These are phyloP conservation scores for Hemiscyllium ocellatum DNA, from an alignment of 2,113 vertebrate species.

Conservation along the genomic window DNA sequence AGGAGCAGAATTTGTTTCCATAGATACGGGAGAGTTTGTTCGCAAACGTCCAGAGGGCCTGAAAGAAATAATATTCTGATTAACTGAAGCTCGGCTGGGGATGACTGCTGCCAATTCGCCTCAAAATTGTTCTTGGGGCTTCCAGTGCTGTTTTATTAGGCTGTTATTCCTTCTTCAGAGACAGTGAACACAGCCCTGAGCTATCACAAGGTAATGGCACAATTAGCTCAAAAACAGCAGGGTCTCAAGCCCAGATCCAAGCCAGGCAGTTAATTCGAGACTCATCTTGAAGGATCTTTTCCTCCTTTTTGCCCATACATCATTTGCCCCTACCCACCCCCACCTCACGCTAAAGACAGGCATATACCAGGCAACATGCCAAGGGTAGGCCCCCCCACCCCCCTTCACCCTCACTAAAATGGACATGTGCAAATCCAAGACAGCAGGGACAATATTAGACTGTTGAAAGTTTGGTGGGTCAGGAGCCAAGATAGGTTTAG, in stretches of 20 bases:
- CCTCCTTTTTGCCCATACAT: not conserved
- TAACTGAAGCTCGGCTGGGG: not conserved
- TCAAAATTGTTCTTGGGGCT: not conserved
- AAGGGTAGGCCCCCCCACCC: no score
- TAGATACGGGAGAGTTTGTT: slow-evolving; percentile 35
- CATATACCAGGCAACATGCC: not conserved
- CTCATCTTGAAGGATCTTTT: not conserved
- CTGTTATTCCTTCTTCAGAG: not conserved
- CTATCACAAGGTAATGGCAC: not conserved
- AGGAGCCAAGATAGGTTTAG: not conserved
- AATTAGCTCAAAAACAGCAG: not conserved
- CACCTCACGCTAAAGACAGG: no score
- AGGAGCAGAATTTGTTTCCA: slow-evolving; percentile 25
- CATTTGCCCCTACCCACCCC: not conserved
- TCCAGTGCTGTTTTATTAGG: not conserved
- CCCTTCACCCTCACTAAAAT: not conserved
- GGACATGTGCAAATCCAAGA: not conserved
- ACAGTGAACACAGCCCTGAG: not conserved
- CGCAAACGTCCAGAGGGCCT: slow-evolving; percentile 36
- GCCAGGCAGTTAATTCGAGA: not conserved
- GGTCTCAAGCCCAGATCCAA: not conserved
- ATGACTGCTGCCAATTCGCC: not conserved
- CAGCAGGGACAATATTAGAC: not conserved
- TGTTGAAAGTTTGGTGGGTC: not conserved
- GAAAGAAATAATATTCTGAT: slow-evolving; percentile 6